Evolutionary conservation across 2,888 invertebrate genomes (phyloP), one percentile per base, ranked within the genome.

Genomic region (Acanthoscelides obtectus): DNA sequence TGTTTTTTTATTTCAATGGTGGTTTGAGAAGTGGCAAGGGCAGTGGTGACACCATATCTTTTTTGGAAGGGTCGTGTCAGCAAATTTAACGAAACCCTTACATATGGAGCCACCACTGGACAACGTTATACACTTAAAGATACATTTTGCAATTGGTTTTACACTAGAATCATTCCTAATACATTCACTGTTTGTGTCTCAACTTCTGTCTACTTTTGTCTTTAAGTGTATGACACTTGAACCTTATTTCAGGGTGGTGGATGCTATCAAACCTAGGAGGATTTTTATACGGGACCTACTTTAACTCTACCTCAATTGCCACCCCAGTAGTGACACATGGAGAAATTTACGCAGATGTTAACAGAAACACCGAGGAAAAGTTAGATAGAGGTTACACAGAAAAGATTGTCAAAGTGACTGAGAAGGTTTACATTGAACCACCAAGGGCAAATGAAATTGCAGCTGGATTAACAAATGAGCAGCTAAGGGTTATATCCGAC

Each of bases 401-500:
- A 66, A 66, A 27, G 8, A 81, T 85, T 72, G 81, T 82, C 5
- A 74, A 81, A 64, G 80, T 81, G 22, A 80, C 84, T 69, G 75
- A 77, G 75, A 74, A 79, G 74, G 71, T 74, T 75, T 68, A 72
- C 69, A 12, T 77, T n/a, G 75, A 78, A 73, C 74, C 77, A 25
- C 73, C 78, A n/a, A 71, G 45, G 20, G 77, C 79, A 17, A 72
- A 69, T 27, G 74, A 78, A 27, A 73, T 76, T 22, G 76, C 80
- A 0, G 72, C 81, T 0, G 74, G 76, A 21, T 77, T 87, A 1
- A 82, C 84, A 0, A 71, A 80, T 1, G 82, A 84, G 8, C 85
- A 87, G 74, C 74, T 87, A 2, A 80, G 82, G 68, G 81, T 83
- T 72, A 86, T 87, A 19, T 82, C 82, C 22, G 74, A 78, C 12